Conservation (phyloP, 2,888 invertebrate species). For the Nephrotoma guestfalica region DNA sequence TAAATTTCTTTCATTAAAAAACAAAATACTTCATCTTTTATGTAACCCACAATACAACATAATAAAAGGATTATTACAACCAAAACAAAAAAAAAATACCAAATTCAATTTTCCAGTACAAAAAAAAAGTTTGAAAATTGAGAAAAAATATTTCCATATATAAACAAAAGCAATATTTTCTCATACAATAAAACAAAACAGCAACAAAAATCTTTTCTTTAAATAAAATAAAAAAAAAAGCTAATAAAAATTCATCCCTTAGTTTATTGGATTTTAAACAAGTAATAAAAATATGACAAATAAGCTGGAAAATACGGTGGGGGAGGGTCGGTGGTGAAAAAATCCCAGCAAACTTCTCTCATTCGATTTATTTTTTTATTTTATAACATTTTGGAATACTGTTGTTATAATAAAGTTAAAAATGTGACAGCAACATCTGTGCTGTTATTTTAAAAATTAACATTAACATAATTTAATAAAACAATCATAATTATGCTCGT, state of each 20-base stretch:
- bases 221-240: neutral
- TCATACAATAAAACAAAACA: neutral
- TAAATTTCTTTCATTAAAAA: neutral
- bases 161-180: neutral
- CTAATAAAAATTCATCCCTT: constrained; percentile 3
- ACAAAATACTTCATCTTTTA: neutral
- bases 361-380: neutral
- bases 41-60: neutral
- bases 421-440: neutral
- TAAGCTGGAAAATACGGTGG: neutral
- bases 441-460: neutral
- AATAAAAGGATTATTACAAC: neutral
- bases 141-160: neutral
- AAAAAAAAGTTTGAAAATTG: neutral
- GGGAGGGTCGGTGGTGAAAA: neutral
- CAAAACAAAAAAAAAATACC: neutral
- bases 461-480: neutral
- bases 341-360: neutral
- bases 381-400: neutral
- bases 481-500: neutral
- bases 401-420: neutral
- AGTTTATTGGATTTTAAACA: constrained; percentile 3
- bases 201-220: neutral
- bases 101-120: neutral
- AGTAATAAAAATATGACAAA: constrained; percentile 2